phyloP scores from a whole-genome alignment of 2,888 invertebrate genomes.

The Rutpela maculata region DNA sequence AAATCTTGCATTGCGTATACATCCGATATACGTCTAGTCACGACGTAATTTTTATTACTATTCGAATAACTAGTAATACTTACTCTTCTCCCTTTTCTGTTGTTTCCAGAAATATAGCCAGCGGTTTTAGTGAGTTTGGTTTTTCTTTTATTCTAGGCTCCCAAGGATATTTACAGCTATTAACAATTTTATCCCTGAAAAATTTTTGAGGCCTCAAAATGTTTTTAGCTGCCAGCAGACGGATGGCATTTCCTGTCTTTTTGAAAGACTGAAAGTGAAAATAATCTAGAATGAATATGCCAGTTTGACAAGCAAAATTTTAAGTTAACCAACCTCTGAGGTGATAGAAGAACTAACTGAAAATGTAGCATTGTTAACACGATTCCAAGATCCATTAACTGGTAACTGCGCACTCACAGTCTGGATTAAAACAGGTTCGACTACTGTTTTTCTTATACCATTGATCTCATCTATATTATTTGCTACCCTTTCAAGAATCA shows the following conservation, averaged over 20 bases:
- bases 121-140: conserved; percentile 89
- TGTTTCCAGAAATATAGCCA: conserved; percentile 84
- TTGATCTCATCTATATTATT: conserved; percentile 82
- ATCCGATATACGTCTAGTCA: no score
- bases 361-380: conserved; percentile 65
- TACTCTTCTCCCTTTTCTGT: conserved; percentile 79
- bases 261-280: conserved; percentile 27
- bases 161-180: conserved; percentile 84
- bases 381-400: conserved; percentile 80
- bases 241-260: conserved; percentile 69
- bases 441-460: conserved; percentile 77
- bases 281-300: conserved; percentile 39
- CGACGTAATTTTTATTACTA: conserved; percentile 13
- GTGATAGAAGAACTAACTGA: conserved; percentile 61
- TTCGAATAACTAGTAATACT: conserved; percentile 41
- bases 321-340: conserved; percentile 53
- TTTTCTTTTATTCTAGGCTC: conserved; percentile 89
- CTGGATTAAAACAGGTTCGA: conserved; percentile 75
- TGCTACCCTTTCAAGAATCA: conserved; percentile 87
- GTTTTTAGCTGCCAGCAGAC: conserved; percentile 83
- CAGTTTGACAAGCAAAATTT: conserved; percentile 49
- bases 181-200: conserved; percentile 91
- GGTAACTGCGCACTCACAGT: conserved; percentile 70
- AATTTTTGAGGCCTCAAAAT: conserved; percentile 88
- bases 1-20: no score